Base-by-base conservation (phyloP, 1,140 invertebrate genomes). In the Leptinotarsa defecta region DNA sequence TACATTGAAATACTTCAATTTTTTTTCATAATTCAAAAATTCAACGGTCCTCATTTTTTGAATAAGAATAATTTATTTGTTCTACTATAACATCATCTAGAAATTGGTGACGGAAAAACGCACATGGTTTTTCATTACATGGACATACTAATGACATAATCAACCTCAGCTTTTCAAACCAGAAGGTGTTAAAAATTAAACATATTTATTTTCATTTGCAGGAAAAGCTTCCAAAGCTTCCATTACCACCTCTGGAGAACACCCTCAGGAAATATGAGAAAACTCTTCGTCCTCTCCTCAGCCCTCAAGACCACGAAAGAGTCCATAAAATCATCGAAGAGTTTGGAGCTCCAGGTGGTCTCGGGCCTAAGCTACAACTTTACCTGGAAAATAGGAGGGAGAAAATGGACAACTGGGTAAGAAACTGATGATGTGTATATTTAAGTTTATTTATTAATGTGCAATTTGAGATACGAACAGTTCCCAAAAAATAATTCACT, bases 371-470 rank as follows among this genome's bases (percentile, higher is more conserved):
- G 73, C 87, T 99, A 43, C 98, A 99, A 84, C 89, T 94, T 79
- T 90, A 92, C 81, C 89, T 99, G 27, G 82, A 92, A 67, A 91
- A 95, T 82, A 90, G 94, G 78, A 91, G 94, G 77, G 91, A 95
- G 76, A 90, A 90, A 65, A 90, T 89, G 80, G 93, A 96, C 74
- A 99, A 99, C 86, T 99, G 98, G 98, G 98, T 99, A 88, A 65
- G 72, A 76, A 22, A 65, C 20, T 65, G 34, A 43, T 43, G 34
- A 43, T 43, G 34, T 43, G 8, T 43, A 43, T 43, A 2, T 8
- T 11, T 1, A 11, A 43, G 0, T 11, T 43, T 0, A 11, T 43
- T 43, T 0, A 43, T 11, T 43, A 0, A 43, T 43, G 34, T 43
- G 0, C 2, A 11, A 11, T 34, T 34, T 34, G 8, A 1, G 8